A percentile compares a stretch with the other conserved stretches of the same genome.
These are phyloP conservation scores for Mercenaria mercenaria DNA, from an alignment of 1,140 invertebrate species.

Conservation along the genomic window DNA sequence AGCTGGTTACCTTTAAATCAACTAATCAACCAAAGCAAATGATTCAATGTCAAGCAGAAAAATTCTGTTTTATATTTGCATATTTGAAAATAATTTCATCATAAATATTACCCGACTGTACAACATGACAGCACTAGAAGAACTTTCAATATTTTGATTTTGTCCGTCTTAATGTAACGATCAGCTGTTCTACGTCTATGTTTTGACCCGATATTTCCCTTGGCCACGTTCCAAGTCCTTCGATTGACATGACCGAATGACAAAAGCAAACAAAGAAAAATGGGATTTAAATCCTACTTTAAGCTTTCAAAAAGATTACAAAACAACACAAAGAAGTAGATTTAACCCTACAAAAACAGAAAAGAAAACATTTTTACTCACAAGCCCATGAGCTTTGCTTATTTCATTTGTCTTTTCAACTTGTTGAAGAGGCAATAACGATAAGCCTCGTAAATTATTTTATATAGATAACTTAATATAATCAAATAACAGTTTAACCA, in stretches of 20 bases:
- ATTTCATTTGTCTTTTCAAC: too few relatives aligned
- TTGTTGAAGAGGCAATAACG: too few relatives aligned
- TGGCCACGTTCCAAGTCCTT: conserved; percentile 50
- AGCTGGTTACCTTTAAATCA: too few relatives aligned
- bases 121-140: background rate
- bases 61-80: too few relatives aligned
- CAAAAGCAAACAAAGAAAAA: conserved; percentile 11
- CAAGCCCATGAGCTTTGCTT: too few relatives aligned
- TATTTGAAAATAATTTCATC: too few relatives aligned
- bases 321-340: background rate
- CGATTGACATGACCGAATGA: conserved; percentile 49
- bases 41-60: too few relatives aligned
- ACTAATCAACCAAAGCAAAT: too few relatives aligned
- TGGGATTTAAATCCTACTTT: background rate
- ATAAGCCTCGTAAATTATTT: too few relatives aligned
- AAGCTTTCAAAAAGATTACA: background rate
- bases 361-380: background rate
- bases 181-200: conserved; percentile 62
- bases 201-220: conserved; percentile 27
- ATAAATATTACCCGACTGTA: background rate
- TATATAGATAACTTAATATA: too few relatives aligned
- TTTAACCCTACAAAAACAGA: background rate
- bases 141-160: conserved; percentile 56
- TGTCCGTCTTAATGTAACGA: background rate
- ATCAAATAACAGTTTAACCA: too few relatives aligned